phyloP scores from a whole-genome alignment of 2,113 vertebrate genomes.

The Nestor notabilis region DNA sequence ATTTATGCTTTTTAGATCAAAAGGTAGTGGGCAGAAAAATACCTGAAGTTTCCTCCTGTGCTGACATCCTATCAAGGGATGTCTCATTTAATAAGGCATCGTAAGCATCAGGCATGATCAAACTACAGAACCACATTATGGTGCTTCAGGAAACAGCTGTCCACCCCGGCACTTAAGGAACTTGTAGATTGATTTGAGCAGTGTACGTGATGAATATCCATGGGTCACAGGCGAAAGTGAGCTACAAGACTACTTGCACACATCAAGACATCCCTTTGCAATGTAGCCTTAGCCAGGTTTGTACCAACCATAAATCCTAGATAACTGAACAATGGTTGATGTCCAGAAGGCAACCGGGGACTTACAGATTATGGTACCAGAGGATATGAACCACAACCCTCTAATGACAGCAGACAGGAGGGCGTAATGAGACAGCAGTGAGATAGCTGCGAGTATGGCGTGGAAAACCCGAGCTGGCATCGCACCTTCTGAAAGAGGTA shows the following conservation, averaged over 20 bases:
- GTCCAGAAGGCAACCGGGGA: neutral
- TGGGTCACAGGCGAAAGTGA: neutral
- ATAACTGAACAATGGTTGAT: fast-evolving
- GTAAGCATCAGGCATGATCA: neutral
- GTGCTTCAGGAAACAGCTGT: neutral
- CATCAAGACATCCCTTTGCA: neutral
- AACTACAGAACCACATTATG: neutral
- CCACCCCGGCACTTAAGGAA: neutral
- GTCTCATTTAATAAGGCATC: neutral
- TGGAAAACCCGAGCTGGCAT: neutral
- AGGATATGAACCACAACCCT: neutral
- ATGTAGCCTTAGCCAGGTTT: neutral
- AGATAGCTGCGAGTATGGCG: fast-evolving
- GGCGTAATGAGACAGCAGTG: neutral
- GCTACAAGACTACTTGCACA: neutral
- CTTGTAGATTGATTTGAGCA: neutral
- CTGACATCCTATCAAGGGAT: neutral
- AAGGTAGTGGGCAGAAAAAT: neutral
- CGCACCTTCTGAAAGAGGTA: fast-evolving
- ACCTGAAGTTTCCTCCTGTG: neutral
- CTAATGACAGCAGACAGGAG: fast-evolving
- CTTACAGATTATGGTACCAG: fast-evolving
- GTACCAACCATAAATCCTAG: neutral
- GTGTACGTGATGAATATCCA: neutral
- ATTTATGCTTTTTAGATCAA: neutral